phyloP scores from a whole-genome alignment of 2,113 vertebrate species.

The Manacus vitellinus region DNA sequence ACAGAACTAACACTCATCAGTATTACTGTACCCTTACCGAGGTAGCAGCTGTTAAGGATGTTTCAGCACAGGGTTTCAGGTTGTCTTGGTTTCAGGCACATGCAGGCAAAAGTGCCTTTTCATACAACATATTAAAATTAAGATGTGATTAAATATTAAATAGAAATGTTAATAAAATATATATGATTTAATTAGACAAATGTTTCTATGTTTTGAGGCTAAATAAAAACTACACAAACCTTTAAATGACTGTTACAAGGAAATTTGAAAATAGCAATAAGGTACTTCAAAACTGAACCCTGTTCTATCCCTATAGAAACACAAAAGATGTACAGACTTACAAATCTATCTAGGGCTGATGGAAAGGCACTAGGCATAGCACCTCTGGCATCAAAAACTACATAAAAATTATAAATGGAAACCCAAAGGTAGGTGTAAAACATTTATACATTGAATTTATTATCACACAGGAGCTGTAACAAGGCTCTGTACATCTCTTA shows the following conservation, averaged over 20 bases:
- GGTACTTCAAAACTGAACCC: background rate
- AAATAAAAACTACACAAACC: background rate
- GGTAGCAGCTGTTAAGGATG: background rate
- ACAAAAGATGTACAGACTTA: background rate
- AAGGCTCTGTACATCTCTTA: background rate
- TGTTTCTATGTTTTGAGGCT: background rate
- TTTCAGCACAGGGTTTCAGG: background rate
- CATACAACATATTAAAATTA: background rate
- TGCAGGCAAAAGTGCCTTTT: background rate
- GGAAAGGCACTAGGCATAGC: background rate
- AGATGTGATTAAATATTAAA: background rate
- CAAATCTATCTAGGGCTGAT: background rate
- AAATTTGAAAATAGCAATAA: background rate
- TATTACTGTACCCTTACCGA: background rate
- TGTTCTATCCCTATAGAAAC: background rate
- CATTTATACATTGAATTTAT: background rate
- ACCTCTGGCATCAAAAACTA: background rate
- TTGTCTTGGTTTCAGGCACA: background rate
- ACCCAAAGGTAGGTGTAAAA: background rate
- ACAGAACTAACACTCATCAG: rapidly evolving
- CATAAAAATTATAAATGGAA: background rate
- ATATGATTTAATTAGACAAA: background rate
- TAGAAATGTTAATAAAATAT: background rate
- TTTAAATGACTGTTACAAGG: background rate
- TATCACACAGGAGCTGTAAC: background rate